A percentile compares a stretch with the other conserved stretches of the same genome.
phyloP scores from a whole-genome alignment of 2,113 vertebrate species.

The Spilogale gracilis region DNA sequence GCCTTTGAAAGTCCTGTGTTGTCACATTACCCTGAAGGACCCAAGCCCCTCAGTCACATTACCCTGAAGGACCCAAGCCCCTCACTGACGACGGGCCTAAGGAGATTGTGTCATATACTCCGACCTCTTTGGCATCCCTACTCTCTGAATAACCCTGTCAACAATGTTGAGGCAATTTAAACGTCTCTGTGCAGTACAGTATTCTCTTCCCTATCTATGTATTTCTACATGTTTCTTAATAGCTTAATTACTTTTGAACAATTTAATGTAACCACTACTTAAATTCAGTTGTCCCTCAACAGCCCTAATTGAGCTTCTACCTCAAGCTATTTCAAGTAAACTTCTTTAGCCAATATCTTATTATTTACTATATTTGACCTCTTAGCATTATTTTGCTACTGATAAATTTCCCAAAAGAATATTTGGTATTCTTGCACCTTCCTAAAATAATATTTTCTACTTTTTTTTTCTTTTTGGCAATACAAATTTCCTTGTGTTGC shows the following conservation, averaged over 20 bases:
- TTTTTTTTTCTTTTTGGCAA: slow-evolving; percentile 4
- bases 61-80: neutral
- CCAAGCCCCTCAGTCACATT: neutral
- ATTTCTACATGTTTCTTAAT: neutral
- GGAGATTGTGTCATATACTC: neutral
- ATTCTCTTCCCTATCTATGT: neutral
- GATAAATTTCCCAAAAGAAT: slow-evolving; percentile 4
- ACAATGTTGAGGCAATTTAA: neutral
- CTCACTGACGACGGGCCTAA: neutral
- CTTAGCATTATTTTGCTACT: neutral
- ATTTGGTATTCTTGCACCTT: neutral
- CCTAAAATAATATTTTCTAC: neutral
- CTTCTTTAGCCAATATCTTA: neutral
- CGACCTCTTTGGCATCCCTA: neutral
- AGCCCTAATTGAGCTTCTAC: neutral
- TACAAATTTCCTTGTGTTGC: neutral
- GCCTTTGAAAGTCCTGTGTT: neutral
- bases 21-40: neutral
- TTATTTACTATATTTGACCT: neutral
- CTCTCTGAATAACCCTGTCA: neutral
- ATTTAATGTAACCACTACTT: neutral
- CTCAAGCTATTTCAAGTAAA: neutral
- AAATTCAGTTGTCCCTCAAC: neutral
- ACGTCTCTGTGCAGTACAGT: neutral
- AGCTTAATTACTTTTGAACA: neutral